A percentile compares a stretch with the other conserved stretches of the same genome.
Conservation (phyloP, 2,888 invertebrate genomes). For the Imbricaverruca yamaguchii region DNA sequence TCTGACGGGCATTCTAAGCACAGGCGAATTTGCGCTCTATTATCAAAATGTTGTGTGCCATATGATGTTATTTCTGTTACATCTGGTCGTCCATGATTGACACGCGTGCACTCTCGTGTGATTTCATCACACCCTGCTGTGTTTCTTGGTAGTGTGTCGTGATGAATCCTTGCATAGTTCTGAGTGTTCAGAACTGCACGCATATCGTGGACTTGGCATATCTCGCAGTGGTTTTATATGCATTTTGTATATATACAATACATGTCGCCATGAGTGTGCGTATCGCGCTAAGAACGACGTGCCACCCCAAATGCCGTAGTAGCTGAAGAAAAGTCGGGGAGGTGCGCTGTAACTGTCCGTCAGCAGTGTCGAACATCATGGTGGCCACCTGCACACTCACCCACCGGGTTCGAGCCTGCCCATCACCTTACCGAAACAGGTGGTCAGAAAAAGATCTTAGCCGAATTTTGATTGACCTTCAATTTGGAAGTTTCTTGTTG, state of each 20-base stretch:
- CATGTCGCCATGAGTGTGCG: not conserved
- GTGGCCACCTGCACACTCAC: no score
- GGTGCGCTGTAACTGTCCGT: no score
- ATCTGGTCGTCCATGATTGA: not conserved
- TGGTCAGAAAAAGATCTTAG: no score
- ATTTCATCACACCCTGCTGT: not conserved
- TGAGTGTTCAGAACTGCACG: not conserved
- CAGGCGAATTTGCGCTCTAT: not conserved
- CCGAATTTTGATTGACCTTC: no score
- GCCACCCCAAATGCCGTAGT: no score
- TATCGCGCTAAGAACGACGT: no score
- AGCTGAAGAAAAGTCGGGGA: no score
- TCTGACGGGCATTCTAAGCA: not conserved
- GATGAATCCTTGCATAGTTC: not conserved
- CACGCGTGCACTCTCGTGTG: not conserved
- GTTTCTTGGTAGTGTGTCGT: not conserved
- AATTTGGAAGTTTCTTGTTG: no score
- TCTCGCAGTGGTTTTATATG: constrained; percentile 16
- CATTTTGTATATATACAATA: constrained; percentile 19
- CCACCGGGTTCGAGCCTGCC: no score
- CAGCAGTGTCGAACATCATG: no score
- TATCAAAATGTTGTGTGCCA: constrained; percentile 16
- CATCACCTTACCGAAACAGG: no score
- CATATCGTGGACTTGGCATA: not conserved
- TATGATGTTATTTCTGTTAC: not conserved